Evolutionary conservation across 2,888 invertebrate species (phyloP), one percentile per base, ranked within the genome.

Genomic region (Hydropsyche betteni): DNA sequence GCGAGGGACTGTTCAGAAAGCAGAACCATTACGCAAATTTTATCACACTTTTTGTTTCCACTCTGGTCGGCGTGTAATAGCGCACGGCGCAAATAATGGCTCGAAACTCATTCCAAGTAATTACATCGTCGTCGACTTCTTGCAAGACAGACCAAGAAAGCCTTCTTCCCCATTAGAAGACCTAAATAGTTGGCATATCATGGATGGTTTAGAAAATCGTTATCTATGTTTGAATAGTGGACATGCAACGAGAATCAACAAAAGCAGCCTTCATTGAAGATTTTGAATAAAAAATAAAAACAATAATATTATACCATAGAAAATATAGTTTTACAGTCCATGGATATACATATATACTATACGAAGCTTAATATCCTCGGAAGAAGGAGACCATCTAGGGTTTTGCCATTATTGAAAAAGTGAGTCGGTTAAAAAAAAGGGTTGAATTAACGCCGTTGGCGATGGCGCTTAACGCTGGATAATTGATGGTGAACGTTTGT

Each of bases 1-100:
- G 73, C 44, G 73, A 75, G 53, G 68, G 75, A 16, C 16, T 24
- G 58, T 16, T 58, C 69, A 73, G 74, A 76, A 76, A 76, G 74
- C 55, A 51, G 69, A 53, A 55, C 61, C 64, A 70, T 76, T 76
- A 76, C 74, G 74, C 76, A 76, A 76, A 70, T 70, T 70, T 70
- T 70, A 70, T 70, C 70, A 70, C 70, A 70, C 70, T 70, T 70
- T 70, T 70, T 70, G 70, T 70, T 70, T 68, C 58, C 58, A 58
- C 58, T 70, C 70, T 70, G 53, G 24, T 51, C 51, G 24, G 16
- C 16, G 70, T 33, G 53, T 52, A 36, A 53, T 53, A 34, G 53
- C 52, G 5, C 33, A 58, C 34, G 44, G 6, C 52, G 38, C 53
- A 52, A 70, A 70, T 70, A 70, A 70, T 70, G 53, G 70, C 44